Conservation (phyloP, 2,888 invertebrate genomes). For the Pammene fasciana region DNA sequence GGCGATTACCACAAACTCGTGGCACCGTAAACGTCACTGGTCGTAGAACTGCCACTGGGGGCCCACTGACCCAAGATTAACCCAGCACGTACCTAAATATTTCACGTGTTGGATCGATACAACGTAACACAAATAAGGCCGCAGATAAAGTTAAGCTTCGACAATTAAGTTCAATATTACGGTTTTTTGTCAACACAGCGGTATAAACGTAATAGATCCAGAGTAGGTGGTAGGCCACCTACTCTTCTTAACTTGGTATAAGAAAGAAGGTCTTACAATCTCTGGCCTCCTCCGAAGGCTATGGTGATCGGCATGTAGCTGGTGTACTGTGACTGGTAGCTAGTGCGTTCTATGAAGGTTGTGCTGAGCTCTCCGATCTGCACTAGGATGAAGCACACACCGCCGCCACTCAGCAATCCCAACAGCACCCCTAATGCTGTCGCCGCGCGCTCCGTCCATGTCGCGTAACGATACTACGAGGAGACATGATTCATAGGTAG, state of each 20-base stretch:
- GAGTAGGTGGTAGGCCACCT: no score
- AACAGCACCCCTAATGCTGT: slow-evolving; percentile 63
- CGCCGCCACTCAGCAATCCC: slow-evolving; percentile 70
- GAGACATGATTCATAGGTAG: not conserved
- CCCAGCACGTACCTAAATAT: no score
- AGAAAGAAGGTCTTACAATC: slow-evolving; percentile 58
- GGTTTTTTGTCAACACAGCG: no score
- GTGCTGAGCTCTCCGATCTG: slow-evolving; percentile 86
- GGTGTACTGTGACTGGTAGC: slow-evolving; percentile 58
- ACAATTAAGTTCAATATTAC: no score
- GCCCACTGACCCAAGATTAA: no score
- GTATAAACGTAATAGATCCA: no score
- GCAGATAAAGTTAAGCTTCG: no score
- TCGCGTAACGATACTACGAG: slow-evolving; percentile 70
- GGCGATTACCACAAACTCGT: no score
- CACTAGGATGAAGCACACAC: slow-evolving; percentile 82
- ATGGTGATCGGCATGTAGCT: slow-evolving; percentile 66
- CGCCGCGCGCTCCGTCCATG: slow-evolving; percentile 65
- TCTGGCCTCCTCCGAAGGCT: slow-evolving; percentile 68
- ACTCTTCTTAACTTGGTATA: no score
- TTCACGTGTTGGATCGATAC: no score
- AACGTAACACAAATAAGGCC: no score
- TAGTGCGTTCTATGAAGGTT: slow-evolving; percentile 81
- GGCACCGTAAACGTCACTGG: no score
- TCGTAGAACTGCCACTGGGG: not conserved